phyloP scores from a whole-genome alignment of 2,888 invertebrate species.

The Schizaphis graminum region DNA sequence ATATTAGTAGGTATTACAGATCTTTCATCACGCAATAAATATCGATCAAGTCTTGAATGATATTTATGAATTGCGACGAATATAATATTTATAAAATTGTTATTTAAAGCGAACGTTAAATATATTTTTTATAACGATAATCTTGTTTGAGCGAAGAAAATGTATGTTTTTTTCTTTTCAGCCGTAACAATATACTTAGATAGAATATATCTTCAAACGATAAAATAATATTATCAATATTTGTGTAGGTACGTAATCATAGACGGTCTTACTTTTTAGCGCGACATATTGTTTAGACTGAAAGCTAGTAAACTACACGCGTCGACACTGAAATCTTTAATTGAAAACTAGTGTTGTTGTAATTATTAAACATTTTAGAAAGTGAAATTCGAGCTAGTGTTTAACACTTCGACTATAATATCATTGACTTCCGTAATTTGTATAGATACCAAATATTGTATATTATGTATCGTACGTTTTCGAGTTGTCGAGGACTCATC shows the following conservation, averaged over 20 bases:
- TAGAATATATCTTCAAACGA: neutral
- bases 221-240: neutral
- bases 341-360: neutral
- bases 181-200: neutral
- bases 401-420: neutral
- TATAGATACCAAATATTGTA: neutral
- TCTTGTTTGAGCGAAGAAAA: neutral
- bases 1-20: neutral
- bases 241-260: neutral
- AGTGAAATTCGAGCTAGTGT: neutral
- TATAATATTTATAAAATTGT: neutral
- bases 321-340: neutral
- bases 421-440: neutral
- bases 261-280: neutral
- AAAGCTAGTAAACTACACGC: neutral
- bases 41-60: neutral
- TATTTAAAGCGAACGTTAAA: neutral
- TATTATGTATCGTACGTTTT: neutral
- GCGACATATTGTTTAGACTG: neutral
- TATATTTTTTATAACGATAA: neutral
- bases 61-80: neutral
- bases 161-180: neutral
- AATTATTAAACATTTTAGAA: neutral
- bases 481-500: neutral
- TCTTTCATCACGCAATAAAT: neutral